Conservation (phyloP, 2,888 invertebrate genomes). For the Orchesella flavescens region DNA sequence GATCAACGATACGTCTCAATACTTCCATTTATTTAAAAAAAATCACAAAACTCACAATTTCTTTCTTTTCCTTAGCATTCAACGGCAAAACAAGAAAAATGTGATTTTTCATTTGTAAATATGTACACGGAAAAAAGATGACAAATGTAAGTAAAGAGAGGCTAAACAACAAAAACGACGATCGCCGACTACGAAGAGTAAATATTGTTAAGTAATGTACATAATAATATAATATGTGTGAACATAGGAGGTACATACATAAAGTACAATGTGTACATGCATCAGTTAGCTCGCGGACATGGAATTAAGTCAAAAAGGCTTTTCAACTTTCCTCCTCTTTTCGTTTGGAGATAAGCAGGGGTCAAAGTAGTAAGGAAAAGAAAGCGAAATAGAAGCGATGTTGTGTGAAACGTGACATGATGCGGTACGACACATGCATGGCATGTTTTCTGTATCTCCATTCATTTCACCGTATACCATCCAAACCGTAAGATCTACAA, state of each 20-base stretch:
- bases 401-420: background rate
- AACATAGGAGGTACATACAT: too few species aligned
- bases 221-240: constrained; percentile 23
- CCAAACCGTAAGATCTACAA: too few species aligned
- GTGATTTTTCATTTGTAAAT: constrained; percentile 23
- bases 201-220: background rate
- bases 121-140: constrained; percentile 18
- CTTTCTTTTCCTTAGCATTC: constrained; percentile 3
- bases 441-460: background rate
- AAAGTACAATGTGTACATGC: constrained; percentile 27
- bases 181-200: background rate
- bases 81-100: constrained; percentile 4
- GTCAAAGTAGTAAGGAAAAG: constrained; percentile 25
- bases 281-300: constrained; percentile 44
- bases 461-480: too few species aligned
- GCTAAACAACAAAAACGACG: constrained; percentile 7
- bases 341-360: constrained; percentile 6
- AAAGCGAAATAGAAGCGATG: constrained; percentile 24
- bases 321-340: constrained; percentile 27
- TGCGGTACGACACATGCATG: constrained; percentile 2
- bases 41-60: background rate
- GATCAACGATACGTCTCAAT: constrained; percentile 5
- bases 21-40: background rate
- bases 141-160: background rate
- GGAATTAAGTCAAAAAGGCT: constrained; percentile 40